Conservation (phyloP, 2,113 vertebrate species). For the Syrmaticus mikado region DNA sequence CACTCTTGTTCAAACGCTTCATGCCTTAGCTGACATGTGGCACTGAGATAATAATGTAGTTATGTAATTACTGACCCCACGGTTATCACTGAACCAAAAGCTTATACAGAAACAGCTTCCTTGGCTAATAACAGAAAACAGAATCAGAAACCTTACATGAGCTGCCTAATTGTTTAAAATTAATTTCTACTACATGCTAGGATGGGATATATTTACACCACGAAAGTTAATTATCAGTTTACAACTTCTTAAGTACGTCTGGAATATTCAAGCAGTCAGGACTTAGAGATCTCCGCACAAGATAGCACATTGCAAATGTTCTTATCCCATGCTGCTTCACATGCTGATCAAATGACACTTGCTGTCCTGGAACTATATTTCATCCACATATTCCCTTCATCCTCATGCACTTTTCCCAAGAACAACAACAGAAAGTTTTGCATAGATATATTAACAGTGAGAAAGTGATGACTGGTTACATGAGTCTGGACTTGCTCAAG, state of each 20-base stretch:
- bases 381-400: neutral
- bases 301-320: neutral
- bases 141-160: neutral
- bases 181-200: neutral
- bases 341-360: neutral
- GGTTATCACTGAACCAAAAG: neutral
- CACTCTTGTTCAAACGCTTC: neutral
- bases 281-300: accelerated
- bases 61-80: slow-evolving; percentile 8
- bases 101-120: slow-evolving; percentile 24
- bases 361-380: neutral
- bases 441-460: slow-evolving; percentile 36
- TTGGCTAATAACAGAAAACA: slow-evolving; percentile 5
- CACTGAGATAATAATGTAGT: neutral
- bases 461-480: slow-evolving; percentile 51
- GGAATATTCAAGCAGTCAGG: neutral
- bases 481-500: slow-evolving; percentile 65
- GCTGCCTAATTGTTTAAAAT: neutral
- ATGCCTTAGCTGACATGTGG: neutral
- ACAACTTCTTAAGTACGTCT: neutral
- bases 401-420: slow-evolving; percentile 11
- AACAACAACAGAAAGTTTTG: slow-evolving; percentile 8
- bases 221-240: neutral
- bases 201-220: neutral
- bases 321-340: neutral